phyloP scores from a whole-genome alignment of 2,113 vertebrate species.

The Plotosus lineatus region DNA sequence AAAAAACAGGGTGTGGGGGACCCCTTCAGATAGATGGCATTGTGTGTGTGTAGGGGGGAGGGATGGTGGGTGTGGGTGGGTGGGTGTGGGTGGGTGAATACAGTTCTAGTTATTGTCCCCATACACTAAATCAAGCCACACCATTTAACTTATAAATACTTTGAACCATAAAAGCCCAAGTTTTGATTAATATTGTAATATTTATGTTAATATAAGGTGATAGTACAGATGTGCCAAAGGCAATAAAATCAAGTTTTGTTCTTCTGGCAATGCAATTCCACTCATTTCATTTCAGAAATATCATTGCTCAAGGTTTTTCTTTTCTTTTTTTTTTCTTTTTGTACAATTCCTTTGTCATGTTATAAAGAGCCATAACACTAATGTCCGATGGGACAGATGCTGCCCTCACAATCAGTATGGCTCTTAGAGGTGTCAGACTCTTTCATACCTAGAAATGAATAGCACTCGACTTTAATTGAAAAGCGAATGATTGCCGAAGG shows the following conservation, averaged over 20 bases:
- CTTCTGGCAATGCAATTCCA: too few species aligned
- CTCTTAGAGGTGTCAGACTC: conserved; percentile 33
- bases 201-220: conserved; percentile 15
- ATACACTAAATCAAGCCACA: background rate
- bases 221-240: background rate
- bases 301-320: background rate
- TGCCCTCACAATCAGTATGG: conserved; percentile 15
- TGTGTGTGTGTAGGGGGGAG: background rate
- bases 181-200: conserved; percentile 23
- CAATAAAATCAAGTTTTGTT: background rate
- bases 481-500: conserved; percentile 46
- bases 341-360: background rate
- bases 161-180: background rate
- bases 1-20: background rate
- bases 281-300: background rate
- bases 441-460: conserved; percentile 43
- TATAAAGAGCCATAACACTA: background rate
- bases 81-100: background rate
- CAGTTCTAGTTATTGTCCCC: background rate
- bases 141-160: background rate
- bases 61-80: background rate
- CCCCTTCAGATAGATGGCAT: conserved; percentile 1
- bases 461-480: conserved; percentile 46
- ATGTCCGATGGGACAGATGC: background rate
- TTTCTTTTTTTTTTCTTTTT: too few species aligned